phyloP scores from a whole-genome alignment of 2,888 invertebrate genomes.

The Noctua janthe region DNA sequence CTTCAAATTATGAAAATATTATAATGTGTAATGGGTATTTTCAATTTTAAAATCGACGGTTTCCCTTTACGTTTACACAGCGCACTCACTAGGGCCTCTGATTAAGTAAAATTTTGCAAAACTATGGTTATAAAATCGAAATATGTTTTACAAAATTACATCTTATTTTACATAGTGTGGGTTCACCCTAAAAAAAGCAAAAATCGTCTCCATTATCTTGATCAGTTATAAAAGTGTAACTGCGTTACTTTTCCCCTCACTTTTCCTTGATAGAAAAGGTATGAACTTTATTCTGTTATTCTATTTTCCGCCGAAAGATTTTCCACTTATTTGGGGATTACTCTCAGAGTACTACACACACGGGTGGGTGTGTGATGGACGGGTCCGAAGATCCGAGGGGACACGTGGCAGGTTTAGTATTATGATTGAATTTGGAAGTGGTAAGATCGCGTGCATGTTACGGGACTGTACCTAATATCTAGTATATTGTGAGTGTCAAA shows the following conservation, averaged over 20 bases:
- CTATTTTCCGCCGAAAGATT: slow-evolving; percentile 49
- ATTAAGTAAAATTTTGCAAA: neutral
- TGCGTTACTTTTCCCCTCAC: neutral
- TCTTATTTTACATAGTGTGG: neutral
- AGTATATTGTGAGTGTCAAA: neutral
- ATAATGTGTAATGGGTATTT: no score
- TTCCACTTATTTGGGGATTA: slow-evolving; percentile 39
- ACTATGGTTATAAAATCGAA: no score
- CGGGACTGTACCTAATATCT: no score
- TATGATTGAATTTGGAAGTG: slow-evolving; percentile 5
- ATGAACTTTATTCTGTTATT: slow-evolving; percentile 41
- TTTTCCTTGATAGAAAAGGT: slow-evolving; percentile 24
- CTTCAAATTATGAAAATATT: no score
- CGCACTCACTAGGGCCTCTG: no score
- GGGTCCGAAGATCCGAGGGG: slow-evolving; percentile 10
- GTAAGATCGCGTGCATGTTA: neutral
- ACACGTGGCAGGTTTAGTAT: neutral
- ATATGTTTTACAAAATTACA: neutral
- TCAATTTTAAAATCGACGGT: no score
- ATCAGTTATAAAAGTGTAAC: slow-evolving; percentile 27
- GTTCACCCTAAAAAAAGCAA: neutral
- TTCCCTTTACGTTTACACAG: no score
- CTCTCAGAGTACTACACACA: slow-evolving; percentile 23
- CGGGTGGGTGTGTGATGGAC: slow-evolving; percentile 19
- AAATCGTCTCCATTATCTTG: slow-evolving; percentile 4